phyloP scores from a whole-genome alignment of 2,888 invertebrate species.

The Pyrrhia umbra region DNA sequence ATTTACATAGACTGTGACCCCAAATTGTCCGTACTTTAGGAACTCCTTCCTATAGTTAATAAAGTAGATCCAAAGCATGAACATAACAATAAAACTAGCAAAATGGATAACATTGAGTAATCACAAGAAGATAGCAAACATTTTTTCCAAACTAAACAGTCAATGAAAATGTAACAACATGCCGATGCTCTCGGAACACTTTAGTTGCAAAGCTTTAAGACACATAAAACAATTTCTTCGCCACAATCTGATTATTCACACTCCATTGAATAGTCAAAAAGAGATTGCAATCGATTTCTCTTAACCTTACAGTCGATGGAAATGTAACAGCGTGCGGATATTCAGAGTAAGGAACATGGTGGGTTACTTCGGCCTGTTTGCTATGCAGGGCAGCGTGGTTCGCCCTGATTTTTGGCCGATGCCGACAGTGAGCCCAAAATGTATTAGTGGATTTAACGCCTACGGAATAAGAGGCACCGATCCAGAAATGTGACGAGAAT shows the following conservation, averaged over 20 bases:
- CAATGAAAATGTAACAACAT: constrained; percentile 46
- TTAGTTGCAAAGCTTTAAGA: constrained; percentile 19
- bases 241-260: constrained; percentile 19
- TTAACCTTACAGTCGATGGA: constrained; percentile 48
- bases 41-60: constrained; percentile 35
- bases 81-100: constrained; percentile 10
- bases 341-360: constrained; percentile 26
- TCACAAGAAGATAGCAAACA: constrained; percentile 20
- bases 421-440: constrained; percentile 86
- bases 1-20: constrained; percentile 54
- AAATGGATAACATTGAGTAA: constrained; percentile 29
- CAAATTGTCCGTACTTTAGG: constrained; percentile 50
- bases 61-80: constrained; percentile 15
- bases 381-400: constrained; percentile 83
- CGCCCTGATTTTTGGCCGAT: constrained; percentile 87
- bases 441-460: constrained; percentile 87
- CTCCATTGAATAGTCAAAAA: constrained; percentile 45
- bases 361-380: constrained; percentile 74
- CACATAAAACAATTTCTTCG: constrained; percentile 21
- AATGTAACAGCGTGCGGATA: constrained; percentile 44
- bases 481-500: constrained; percentile 81
- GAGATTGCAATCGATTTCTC: constrained; percentile 43
- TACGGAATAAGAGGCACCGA: constrained; percentile 80
- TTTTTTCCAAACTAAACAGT: constrained; percentile 8
- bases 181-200: constrained; percentile 24